Base-by-base conservation (phyloP, 1,140 invertebrate species). In the Drosophila burlai region DNA sequence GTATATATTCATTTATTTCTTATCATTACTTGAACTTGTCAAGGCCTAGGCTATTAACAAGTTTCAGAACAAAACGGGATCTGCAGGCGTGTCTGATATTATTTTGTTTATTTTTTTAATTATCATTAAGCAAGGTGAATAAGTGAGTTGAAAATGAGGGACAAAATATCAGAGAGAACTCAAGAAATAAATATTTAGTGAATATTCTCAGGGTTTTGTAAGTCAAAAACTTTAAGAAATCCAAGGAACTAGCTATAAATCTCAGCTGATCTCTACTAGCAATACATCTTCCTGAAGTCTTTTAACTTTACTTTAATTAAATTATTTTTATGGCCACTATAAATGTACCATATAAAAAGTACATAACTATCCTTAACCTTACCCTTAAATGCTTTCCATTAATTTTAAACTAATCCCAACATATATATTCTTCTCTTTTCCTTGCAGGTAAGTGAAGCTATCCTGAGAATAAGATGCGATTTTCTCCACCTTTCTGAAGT, bases 361-460 rank as follows among this genome's bases (percentile, higher is more conserved):
- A 34, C 31, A 34, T 7, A 34, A 34, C 34, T 50, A 31, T 50
- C 49, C 29, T 55, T 24, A 43, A 34, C 11, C 8, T 26, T 24
- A 47, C 45, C 11, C 16, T 9, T 11, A 40, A 68, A 60, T 42
- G 62, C 71, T 69, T 62, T 31, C 36, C 45, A 68, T 38, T 61
- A 50, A 54, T 26, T 46, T 45, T 3, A 26, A 43, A 83, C 54
- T 78, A 83, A 83, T 69, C 57, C 26, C 2, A 26, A 47, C n/a
- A 57, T 24, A 62, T 42, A 67, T 73, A 73, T 80, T 52, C 66
- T 72, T 5, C 47, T 67, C 64, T 24, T 43, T 60, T 81, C 50
- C 18, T 89, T 90, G 36, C 81, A 89, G 85, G 85, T 89, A 90
- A 89, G 84, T 89, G 21, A 55, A 76, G 68, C 57, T 52, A 38